Percentiles rank a stretch among this genome's conserved stretches.
Conservation (phyloP, 2,888 invertebrate genomes). For the Leucophenga montana region DNA sequence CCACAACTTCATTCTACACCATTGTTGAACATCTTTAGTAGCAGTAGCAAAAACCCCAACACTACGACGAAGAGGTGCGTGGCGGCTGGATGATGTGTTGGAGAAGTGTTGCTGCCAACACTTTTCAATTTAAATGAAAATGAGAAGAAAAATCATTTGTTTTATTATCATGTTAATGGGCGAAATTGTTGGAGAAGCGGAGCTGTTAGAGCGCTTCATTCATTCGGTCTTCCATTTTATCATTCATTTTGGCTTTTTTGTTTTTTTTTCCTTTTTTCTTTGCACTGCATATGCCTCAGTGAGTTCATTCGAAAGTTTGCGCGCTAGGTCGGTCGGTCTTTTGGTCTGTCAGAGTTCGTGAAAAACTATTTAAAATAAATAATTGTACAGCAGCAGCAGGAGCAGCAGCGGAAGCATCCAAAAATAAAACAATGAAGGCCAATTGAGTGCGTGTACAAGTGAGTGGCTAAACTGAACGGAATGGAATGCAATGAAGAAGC, state of each 20-base stretch:
- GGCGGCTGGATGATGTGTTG: no score
- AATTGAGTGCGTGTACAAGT: background rate
- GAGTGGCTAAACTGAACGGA: background rate
- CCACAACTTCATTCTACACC: no score
- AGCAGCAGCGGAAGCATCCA: background rate
- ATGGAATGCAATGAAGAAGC: no score
- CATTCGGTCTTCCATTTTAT: background rate
- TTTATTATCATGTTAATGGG: slow-evolving; percentile 25
- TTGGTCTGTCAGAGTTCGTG: background rate
- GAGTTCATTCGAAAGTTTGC: slow-evolving; percentile 20
- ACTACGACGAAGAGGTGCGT: no score
- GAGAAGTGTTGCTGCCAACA: background rate
- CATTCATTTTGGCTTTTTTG: slow-evolving; percentile 33
- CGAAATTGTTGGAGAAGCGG: background rate
- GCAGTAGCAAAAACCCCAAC: no score
- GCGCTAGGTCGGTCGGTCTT: slow-evolving; percentile 1
- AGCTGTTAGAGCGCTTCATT: background rate
- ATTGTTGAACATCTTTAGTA: no score
- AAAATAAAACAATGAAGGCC: slow-evolving; percentile 1
- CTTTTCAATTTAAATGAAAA: slow-evolving; percentile 23
- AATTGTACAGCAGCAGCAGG: slow-evolving; percentile 41
- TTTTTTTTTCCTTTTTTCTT: slow-evolving; percentile 2
- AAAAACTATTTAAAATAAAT: slow-evolving; percentile 48
- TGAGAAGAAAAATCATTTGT: slow-evolving; percentile 17
- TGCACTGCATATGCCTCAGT: slow-evolving; percentile 27